phyloP scores from a whole-genome alignment of 2,113 vertebrate species.

The Oreochromis niloticus region DNA sequence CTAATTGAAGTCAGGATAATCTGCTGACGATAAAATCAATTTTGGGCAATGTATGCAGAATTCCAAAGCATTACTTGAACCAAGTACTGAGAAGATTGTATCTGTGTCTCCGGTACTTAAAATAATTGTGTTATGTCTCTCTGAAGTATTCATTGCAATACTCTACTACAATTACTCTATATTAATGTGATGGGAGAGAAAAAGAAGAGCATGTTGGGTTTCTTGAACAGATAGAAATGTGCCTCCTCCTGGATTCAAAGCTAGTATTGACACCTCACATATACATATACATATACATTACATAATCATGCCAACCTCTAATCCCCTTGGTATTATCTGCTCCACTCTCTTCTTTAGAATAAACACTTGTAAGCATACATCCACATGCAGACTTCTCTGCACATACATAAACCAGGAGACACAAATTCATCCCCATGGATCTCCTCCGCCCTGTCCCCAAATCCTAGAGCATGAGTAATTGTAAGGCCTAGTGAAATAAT shows the following conservation, averaged over 20 bases:
- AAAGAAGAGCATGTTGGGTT: not conserved
- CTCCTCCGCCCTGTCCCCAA: not conserved
- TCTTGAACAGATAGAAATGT: constrained; percentile 20
- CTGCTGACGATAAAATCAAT: not conserved
- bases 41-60: constrained; percentile 2
- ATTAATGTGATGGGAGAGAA: not conserved
- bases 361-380: not conserved
- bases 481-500: constrained; percentile 64
- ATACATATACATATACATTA: not conserved
- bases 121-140: constrained; percentile 7
- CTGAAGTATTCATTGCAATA: constrained; percentile 5
- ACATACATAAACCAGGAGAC: not conserved
- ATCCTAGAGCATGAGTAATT: constrained; percentile 54
- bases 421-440: constrained; percentile 25
- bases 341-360: not conserved
- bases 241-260: not conserved
- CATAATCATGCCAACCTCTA: not conserved
- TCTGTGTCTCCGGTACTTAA: not conserved
- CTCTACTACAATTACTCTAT: not conserved
- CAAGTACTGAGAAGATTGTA: not conserved
- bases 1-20: not conserved
- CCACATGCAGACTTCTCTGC: not conserved
- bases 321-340: not conserved
- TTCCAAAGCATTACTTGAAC: not conserved
- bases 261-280: constrained; percentile 15